Base-by-base conservation (phyloP, 2,888 invertebrate genomes). In the Lasioglossum pauxillum region DNA sequence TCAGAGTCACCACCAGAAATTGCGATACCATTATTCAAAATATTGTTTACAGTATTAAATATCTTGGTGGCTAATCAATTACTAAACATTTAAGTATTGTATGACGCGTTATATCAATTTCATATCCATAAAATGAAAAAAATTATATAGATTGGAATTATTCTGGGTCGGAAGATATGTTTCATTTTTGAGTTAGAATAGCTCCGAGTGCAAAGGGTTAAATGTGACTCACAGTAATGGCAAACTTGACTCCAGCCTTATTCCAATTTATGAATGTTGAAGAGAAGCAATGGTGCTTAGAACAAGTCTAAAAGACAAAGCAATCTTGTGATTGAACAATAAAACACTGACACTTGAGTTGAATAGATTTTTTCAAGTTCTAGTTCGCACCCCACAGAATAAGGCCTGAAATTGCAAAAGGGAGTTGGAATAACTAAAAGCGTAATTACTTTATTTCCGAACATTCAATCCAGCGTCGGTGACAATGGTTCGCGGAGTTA, bases 401-500 rank as follows among this genome's bases (percentile, higher is more conserved):
- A 19, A 38, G 27, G 27, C 5, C 31, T 31, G 14, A 2, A 46
- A 46, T 27, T 27, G 14, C 7, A 35, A n/a, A 12, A 31, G 23
- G 19, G 16, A 5, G 46, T 67, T n/a, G 35, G 27, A 41, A 14
- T n/a, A n/a, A 71, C 71, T 14, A n/a, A 14, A 41, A 41, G 23
- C 41, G 38, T 72, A 80, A 87, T 80, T 77, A 82, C 77, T 82
- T 86, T 73, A 75, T 60, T 80, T 75, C 4, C 27, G 27, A 60
- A 35, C 74, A 79, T 67, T 74, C 83, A 85, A 84, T 86, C 16
- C 16, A 84, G 87, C 87, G 90, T 89, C 86, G 87, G 87, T 82
- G 92, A 90, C 90, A 93, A 93, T 90, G 88, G 85, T 79, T 88
- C 88, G 75, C 53, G 86, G 90, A 90, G 89, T 92, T 92, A 88